Percentiles rank a stretch among this genome's conserved stretches.
Conservation (phyloP, 1,140 invertebrate genomes). For the Lycorma delicatula region DNA sequence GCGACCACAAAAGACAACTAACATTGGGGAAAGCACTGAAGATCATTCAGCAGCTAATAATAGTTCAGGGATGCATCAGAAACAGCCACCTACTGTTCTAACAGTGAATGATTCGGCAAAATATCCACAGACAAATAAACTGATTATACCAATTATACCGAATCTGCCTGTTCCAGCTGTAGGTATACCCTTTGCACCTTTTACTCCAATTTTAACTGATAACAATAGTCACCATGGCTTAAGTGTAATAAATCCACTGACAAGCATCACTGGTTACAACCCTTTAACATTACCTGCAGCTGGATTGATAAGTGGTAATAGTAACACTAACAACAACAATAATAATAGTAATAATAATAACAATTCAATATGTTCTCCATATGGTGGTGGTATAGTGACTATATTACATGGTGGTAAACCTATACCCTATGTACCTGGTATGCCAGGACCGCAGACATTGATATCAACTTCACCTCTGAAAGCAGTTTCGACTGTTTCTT, state of each 20-base stretch:
- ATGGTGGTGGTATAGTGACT: constrained; percentile 27
- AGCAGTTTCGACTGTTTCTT: no score
- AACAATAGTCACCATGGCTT: no score
- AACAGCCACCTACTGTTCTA: neutral
- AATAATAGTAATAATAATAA: neutral
- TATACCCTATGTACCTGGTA: constrained; percentile 74
- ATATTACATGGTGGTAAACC: constrained; percentile 52
- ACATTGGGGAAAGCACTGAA: neutral
- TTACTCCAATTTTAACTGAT: constrained; percentile 37
- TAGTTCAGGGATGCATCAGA: neutral
- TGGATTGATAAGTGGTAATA: constrained; percentile 18
- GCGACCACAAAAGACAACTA: constrained; percentile 9
- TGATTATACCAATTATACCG: constrained; percentile 46
- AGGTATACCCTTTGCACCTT: constrained; percentile 8
- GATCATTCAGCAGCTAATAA: neutral
- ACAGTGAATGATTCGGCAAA: neutral
- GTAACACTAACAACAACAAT: no score
- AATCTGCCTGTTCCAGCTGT: constrained; percentile 32
- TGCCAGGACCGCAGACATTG: constrained; percentile 56
- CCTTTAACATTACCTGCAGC: constrained; percentile 47
- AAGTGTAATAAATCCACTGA: constrained; percentile 39
- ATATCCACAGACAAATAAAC: constrained; percentile 39
- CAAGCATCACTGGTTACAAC: constrained; percentile 58
- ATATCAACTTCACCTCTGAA: constrained; percentile 10
- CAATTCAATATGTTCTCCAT: constrained; percentile 6